Percentiles rank a stretch among this genome's conserved stretches.
Conservation (phyloP, 2,888 invertebrate species). For the Tiliacea citrago region DNA sequence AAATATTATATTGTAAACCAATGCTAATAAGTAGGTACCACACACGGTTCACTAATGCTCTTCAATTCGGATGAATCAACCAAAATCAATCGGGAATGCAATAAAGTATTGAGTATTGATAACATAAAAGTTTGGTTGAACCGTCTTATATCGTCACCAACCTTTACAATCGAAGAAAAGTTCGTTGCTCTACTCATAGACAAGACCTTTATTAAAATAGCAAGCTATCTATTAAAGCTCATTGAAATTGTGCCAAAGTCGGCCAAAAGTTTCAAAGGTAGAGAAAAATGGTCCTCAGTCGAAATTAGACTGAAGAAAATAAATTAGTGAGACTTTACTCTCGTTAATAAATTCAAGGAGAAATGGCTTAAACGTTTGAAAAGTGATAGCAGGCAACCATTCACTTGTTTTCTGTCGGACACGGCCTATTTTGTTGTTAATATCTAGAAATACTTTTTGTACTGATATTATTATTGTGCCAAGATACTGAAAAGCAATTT, state of each 20-base stretch:
- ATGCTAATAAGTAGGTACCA: neutral
- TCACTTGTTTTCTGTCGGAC: constrained; percentile 7
- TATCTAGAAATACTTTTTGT: constrained; percentile 16
- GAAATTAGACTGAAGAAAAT: constrained; percentile 7
- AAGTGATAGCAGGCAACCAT: constrained; percentile 19
- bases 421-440: constrained; percentile 4
- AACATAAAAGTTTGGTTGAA: neutral
- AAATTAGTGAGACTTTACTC: constrained; percentile 5
- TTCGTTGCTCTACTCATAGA: constrained; percentile 31
- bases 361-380: constrained; percentile 28
- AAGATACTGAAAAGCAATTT: constrained; percentile 7
- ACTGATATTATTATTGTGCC: constrained; percentile 23
- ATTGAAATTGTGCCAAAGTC: constrained; percentile 41
- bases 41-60: too few relatives aligned
- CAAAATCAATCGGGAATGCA: constrained; percentile 5
- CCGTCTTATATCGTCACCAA: neutral
- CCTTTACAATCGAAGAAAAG: neutral
- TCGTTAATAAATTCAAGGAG: constrained; percentile 9
- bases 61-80: neutral
- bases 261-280: constrained; percentile 5
- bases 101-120: too few relatives aligned
- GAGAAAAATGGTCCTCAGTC: constrained; percentile 8
- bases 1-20: neutral
- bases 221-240: constrained; percentile 10
- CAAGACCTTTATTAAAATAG: constrained; percentile 19